A percentile compares a stretch with the other conserved stretches of the same genome.
phyloP scores from a whole-genome alignment of 2,888 invertebrate genomes.

The Plagodis pulveraria region DNA sequence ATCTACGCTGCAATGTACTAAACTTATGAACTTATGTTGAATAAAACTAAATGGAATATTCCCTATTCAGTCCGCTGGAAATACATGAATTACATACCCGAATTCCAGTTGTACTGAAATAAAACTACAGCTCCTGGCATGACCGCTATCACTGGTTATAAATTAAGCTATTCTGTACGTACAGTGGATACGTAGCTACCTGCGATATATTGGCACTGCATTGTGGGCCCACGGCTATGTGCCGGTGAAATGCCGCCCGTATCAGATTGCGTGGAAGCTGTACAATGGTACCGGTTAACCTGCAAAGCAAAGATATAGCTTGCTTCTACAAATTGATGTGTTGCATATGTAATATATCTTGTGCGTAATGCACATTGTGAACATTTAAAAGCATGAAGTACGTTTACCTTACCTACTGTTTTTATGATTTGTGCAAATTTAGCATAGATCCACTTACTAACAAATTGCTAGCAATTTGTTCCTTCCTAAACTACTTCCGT shows the following conservation, averaged over 20 bases:
- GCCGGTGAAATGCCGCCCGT: constrained; percentile 20
- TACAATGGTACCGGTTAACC: constrained; percentile 24
- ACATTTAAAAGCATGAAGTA: too few species aligned
- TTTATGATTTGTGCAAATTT: too few species aligned
- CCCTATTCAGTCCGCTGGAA: background rate
- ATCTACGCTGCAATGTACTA: too few species aligned
- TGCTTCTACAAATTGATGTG: constrained; percentile 21
- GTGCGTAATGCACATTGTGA: too few species aligned
- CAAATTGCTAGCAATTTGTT: too few species aligned
- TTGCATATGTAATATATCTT: too few species aligned
- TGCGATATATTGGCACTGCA: constrained; percentile 29
- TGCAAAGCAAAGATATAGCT: constrained; percentile 22
- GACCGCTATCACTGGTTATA: constrained; percentile 23
- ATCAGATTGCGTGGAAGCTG: constrained; percentile 28
- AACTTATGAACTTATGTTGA: too few species aligned
- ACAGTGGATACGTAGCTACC: constrained; percentile 18
- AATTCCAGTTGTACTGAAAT: constrained; percentile 5
- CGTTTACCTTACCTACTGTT: too few species aligned
- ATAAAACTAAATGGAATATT: too few species aligned
- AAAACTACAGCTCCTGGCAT: constrained; percentile 19
- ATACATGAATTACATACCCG: background rate
- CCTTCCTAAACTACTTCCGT: too few species aligned
- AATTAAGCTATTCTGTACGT: constrained; percentile 29
- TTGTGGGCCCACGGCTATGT: constrained; percentile 27
- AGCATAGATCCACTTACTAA: too few species aligned